A percentile compares a stretch with the other conserved stretches of the same genome.
These are phyloP conservation scores for Spheniscus humboldti DNA, from an alignment of 2,797 vertebrate genomes.

Conservation along the genomic window DNA sequence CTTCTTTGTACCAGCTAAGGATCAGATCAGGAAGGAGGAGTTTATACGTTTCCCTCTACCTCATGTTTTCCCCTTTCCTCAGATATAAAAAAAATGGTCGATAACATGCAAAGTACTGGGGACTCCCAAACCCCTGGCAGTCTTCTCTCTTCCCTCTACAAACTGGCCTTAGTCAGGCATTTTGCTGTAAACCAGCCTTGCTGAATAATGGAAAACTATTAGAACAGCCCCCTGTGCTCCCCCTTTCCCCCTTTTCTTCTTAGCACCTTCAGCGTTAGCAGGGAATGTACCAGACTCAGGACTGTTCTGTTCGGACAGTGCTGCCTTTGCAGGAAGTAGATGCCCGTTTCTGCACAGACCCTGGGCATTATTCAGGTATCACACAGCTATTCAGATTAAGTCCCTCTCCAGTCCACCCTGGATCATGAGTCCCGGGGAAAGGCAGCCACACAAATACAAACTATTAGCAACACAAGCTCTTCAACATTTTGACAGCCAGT, in stretches of 20 bases:
- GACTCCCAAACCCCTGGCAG: neutral
- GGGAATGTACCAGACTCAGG: neutral
- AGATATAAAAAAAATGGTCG: neutral
- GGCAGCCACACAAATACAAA: neutral
- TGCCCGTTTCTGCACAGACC: neutral
- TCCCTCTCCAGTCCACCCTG: neutral
- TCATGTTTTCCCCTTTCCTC: neutral
- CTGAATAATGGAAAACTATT: neutral
- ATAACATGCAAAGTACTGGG: neutral
- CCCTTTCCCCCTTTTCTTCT: neutral
- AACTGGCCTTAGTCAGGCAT: neutral
- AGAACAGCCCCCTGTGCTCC: neutral
- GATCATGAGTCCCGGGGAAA: neutral
- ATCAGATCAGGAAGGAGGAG: neutral
- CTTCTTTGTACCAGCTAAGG: too few species aligned
- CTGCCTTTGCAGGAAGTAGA: neutral
- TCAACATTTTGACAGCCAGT: neutral
- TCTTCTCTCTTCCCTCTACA: neutral
- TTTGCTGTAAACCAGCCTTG: neutral
- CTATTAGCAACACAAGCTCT: neutral
- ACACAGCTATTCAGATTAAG: neutral
- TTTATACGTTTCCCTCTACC: neutral
- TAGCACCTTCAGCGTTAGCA: neutral
- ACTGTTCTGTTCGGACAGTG: neutral
- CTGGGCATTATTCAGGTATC: neutral